Percentiles rank a stretch among this genome's conserved stretches.
phyloP scores from a whole-genome alignment of 1,140 invertebrate species.

The Drosophila suzukii region DNA sequence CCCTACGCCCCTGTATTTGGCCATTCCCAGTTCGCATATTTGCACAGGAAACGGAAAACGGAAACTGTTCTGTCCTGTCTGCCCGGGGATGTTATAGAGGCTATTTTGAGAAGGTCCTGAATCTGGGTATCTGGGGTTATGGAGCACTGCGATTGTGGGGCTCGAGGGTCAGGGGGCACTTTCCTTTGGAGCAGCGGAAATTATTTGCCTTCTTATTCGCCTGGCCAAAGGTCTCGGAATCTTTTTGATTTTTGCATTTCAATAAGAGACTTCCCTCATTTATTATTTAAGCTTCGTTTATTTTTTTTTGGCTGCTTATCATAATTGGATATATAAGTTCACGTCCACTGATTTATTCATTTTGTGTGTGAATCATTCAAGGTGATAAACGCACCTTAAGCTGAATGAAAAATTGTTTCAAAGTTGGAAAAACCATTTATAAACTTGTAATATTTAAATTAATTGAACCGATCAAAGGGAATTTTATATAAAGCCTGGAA shows the following conservation, averaged over 20 bases:
- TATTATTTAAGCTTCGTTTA: conserved; percentile 1
- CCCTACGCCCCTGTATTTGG: neutral
- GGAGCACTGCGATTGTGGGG: neutral
- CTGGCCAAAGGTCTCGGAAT: conserved; percentile 15
- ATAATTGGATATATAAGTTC: conserved; percentile 17
- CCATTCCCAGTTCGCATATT: conserved; percentile 22
- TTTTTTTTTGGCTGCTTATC: neutral
- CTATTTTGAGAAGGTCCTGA: neutral
- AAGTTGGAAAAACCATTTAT: neutral
- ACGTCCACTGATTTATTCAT: conserved; percentile 10
- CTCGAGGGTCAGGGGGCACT: neutral
- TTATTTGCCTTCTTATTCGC: conserved; percentile 39
- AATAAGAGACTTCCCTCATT: neutral
- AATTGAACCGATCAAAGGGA: neutral
- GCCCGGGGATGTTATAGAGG: conserved; percentile 5
- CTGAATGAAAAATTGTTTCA: neutral
- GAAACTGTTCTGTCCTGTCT: conserved; percentile 39
- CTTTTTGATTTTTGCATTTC: conserved; percentile 17
- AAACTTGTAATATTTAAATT: neutral
- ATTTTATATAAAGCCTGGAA: no score
- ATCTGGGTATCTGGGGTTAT: conserved; percentile 5
- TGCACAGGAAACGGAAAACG: conserved; percentile 54
- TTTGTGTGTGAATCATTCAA: neutral
- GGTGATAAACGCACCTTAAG: conserved; percentile 1
- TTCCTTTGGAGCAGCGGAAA: conserved; percentile 29